Conservation (phyloP, 2,113 vertebrate genomes). For the Peromyscus maniculatus region DNA sequence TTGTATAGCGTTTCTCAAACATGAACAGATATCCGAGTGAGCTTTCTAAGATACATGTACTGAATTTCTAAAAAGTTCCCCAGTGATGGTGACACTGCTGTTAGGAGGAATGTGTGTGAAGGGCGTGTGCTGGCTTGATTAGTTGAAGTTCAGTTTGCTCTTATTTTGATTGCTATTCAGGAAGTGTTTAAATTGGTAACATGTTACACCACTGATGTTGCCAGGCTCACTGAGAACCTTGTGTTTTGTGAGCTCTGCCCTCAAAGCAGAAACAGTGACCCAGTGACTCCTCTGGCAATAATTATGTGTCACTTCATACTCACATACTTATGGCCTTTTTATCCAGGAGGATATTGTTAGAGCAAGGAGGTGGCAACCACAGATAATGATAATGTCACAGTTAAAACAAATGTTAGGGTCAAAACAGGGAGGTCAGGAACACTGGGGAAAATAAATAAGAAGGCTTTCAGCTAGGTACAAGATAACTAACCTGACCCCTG, state of each 20-base stretch:
- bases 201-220: background rate
- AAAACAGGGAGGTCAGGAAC: background rate
- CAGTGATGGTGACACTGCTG: background rate
- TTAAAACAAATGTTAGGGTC: background rate
- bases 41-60: background rate
- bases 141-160: background rate
- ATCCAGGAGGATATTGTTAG: slow-evolving; percentile 73
- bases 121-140: background rate
- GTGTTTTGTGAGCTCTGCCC: background rate
- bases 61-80: background rate
- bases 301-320: slow-evolving; percentile 44
- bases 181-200: background rate
- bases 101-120: background rate
- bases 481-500: background rate
- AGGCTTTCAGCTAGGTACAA: background rate
- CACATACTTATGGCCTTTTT: slow-evolving; percentile 22
- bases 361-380: slow-evolving; percentile 57
- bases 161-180: background rate
- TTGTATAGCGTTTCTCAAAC: background rate
- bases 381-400: background rate
- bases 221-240: background rate
- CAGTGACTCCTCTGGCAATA: slow-evolving; percentile 33
- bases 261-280: background rate
- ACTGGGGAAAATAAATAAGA: background rate
- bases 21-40: background rate